Base-by-base conservation (phyloP, 2,797 vertebrate species). In the Bufotes viridis region DNA sequence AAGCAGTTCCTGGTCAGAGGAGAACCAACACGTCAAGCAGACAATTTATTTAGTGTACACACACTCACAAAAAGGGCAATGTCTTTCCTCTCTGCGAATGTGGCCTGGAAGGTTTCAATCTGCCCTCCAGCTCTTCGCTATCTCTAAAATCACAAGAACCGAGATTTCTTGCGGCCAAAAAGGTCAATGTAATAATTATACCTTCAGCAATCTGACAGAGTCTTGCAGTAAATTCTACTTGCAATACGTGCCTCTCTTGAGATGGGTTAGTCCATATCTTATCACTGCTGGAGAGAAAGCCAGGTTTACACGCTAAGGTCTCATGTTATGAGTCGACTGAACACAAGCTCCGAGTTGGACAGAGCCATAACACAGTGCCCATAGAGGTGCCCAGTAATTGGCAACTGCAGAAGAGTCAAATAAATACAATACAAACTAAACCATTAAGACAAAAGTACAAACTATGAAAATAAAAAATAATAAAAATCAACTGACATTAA, bases 141-240 rank as follows among this genome's bases (percentile, higher is more conserved):
- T 78, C 74, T 53, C 5, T 24, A 24, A 78, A 55, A 78, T 78
- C 49, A 24, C 22, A 78, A 13, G 5, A 78, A 24, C 72, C 6
- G 42, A 78, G 74, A 78, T 78, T 78, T 78, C 49, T 24, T 78
- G 74, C 24, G 74, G 74, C 74, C 74, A 78, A 53, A 78, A 78
- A 78, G 74, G 74, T 78, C 74, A 78, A 24, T 55, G 74, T 78
- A 78, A 55, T 78, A 78, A 78, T 78, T 78, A 78, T n/a, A 55
- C 74, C 74, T 55, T 24, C 49, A 24, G 74, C 74, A 14, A 53
- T 78, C 74, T 51, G 72, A 55, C 74, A 24, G 74, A 76, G 74
- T 53, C 74, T 8, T 24, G 49, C 74, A 78, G 49, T 78, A 78
- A 78, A 78, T 78, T 78, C 74, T 55, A 78, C 49, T 24, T 55